Base-by-base conservation (phyloP, 2,113 vertebrate genomes). In the Leucopternis melanops region DNA sequence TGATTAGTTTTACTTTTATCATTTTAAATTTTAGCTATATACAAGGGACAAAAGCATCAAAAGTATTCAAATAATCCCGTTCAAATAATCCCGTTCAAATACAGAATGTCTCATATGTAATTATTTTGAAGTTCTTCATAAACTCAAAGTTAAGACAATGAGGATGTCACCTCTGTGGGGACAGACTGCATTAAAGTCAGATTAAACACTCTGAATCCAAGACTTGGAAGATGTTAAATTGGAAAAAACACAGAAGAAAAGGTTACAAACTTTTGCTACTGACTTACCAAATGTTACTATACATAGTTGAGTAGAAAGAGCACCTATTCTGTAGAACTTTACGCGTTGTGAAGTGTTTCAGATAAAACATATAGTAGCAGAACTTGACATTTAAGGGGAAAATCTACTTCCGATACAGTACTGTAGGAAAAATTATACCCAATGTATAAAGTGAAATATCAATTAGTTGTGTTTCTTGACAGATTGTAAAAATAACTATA, bases 391-490 rank as follows among this genome's bases (percentile, higher is more conserved):
- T 36, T 66, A 47, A 90, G 47, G 69, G 86, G 77, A 88, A 92
- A 90, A 94, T 11, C n/a, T 94, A 69, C 86, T 95, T 96, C 81
- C 74, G 97, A 94, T 75, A 81, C 31, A 77, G 86, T 73, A 70
- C 62, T 82, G 88, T 89, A 95, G 97, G 89, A 95, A 97, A 90
- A 94, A 89, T 45, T 83, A 80, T 90, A 81, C 65, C 34, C 6
- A 21, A 79, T 78, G 57, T 92, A 94, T 66, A 45, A 92, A 94
- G 44, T 86, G 83, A 91, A 96, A 95, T 84, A 97, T 71, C 94
- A 97, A 96, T 95, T 96, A 96, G 83, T 40, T 96, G 94, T 32
- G 11, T 65, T 95, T 96, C 94, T 96, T 97, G 95, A 97, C 97
- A 97, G 96, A 96, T 50, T 88, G 86, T 95, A 93, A 97, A 97